Evolutionary conservation across 2,888 invertebrate species (phyloP).

Genomic region (Lottia scabra): DNA sequence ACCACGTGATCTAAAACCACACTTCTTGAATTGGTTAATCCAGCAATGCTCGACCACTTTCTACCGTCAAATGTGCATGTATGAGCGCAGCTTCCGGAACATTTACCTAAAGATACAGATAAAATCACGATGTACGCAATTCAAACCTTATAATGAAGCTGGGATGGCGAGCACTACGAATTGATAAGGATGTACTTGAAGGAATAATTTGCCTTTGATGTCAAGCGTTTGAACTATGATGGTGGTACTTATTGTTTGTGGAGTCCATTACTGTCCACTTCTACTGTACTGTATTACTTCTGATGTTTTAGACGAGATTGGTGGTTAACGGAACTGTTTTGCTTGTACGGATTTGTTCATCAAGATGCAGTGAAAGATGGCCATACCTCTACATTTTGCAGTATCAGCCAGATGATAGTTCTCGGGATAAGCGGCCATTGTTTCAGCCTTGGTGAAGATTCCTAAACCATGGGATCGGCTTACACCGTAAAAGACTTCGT

Average conservation of each 20-base stretch:
- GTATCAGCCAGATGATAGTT: constrained; percentile 13
- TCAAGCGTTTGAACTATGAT: no score
- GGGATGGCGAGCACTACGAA: no score
- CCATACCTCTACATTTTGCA: constrained; percentile 20
- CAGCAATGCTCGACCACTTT: constrained; percentile 39
- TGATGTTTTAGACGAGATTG: no score
- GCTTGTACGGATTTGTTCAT: no score
- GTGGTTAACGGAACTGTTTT: no score
- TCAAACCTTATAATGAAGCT: no score
- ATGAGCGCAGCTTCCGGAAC: constrained; percentile 38
- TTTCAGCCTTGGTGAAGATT: constrained; percentile 15
- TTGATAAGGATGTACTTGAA: no score
- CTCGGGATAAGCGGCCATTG: constrained; percentile 22
- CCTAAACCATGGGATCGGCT: constrained; percentile 22
- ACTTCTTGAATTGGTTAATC: constrained; percentile 33
- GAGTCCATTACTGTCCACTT: no score
- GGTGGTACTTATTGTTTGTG: no score
- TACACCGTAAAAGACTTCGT: constrained; percentile 16
- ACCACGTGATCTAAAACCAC: constrained; percentile 40
- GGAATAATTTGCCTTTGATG: no score
- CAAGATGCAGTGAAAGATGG: not conserved
- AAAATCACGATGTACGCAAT: no score
- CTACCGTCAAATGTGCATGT: constrained; percentile 52
- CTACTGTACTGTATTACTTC: no score
- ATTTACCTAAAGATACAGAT: constrained; percentile 34